These are phyloP conservation scores for Idaea dimidiata DNA, from an alignment of 2,888 invertebrate genomes.

Conservation along the genomic window DNA sequence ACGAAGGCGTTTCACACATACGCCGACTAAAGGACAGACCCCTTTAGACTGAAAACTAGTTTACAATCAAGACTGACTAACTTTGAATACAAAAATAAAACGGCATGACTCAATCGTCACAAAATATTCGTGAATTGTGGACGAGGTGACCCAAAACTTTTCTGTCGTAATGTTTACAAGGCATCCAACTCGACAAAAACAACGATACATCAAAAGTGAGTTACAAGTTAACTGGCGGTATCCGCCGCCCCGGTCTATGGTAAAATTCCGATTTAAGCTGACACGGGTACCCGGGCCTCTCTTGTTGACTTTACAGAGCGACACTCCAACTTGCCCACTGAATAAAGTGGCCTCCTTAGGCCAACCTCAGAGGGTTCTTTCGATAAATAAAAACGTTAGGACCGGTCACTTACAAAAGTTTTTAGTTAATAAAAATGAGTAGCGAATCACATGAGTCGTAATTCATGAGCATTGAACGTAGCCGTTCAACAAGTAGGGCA, in stretches of 20 bases:
- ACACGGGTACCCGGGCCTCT: constrained; percentile 49
- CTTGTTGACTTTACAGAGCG: constrained; percentile 51
- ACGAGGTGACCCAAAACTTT: constrained; percentile 61
- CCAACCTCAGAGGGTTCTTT: constrained; percentile 26
- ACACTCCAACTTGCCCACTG: constrained; percentile 47
- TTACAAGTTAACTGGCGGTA: constrained; percentile 69
- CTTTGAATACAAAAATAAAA: constrained; percentile 15
- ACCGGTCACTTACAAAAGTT: constrained; percentile 34
- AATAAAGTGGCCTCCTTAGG: constrained; percentile 42
- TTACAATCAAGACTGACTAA: constrained; percentile 4
- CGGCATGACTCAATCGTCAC: constrained; percentile 34
- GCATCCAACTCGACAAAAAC: constrained; percentile 67
- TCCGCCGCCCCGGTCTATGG: constrained; percentile 46
- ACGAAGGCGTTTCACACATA: no score
- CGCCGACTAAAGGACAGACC: no score
- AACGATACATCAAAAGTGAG: constrained; percentile 77
- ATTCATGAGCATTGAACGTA: constrained; percentile 59
- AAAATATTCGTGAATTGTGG: constrained; percentile 44
- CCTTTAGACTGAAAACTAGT: no score
- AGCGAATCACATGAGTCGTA: constrained; percentile 59
- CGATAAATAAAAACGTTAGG: constrained; percentile 29
- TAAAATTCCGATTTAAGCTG: constrained; percentile 63
- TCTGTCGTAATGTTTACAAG: constrained; percentile 63
- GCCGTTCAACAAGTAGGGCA: constrained; percentile 68
- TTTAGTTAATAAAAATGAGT: constrained; percentile 43